Evolutionary conservation across 2,888 invertebrate genomes (phyloP).

Genomic region (Allolobophora icterica): DNA sequence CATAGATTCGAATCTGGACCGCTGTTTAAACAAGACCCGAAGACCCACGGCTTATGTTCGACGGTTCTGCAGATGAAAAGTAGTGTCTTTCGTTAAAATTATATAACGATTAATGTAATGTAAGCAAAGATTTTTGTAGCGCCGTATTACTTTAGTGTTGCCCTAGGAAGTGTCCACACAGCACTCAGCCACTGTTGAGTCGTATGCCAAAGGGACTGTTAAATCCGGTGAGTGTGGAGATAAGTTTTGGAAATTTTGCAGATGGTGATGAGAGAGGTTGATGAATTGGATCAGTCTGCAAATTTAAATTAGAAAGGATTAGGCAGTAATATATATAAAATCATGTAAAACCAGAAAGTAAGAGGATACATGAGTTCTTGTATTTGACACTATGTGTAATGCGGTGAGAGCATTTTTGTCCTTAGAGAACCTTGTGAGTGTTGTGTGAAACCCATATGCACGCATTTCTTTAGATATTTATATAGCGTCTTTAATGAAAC

Average conservation of each 20-base stretch:
- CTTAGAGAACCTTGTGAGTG: neutral
- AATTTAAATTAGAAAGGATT: neutral
- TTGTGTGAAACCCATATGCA: neutral
- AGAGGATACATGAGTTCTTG: neutral
- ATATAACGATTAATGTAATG: neutral
- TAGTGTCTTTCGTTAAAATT: neutral
- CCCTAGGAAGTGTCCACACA: neutral
- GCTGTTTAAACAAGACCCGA: neutral
- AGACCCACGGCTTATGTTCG: neutral
- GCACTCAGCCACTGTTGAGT: neutral
- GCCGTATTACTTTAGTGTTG: neutral
- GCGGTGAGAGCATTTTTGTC: neutral
- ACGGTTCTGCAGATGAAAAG: neutral
- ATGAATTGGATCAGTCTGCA: neutral
- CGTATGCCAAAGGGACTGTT: neutral
- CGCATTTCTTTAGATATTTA: neutral
- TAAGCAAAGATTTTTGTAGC: neutral
- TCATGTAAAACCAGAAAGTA: neutral
- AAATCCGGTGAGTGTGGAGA: neutral
- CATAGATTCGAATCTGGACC: neutral
- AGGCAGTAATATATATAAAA: neutral
- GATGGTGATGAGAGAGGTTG: neutral
- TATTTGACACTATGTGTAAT: neutral
- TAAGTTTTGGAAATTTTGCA: neutral
- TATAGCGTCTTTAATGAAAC: neutral